Conservation (phyloP, 2,113 vertebrate genomes). For the Catharus bicknelli region DNA sequence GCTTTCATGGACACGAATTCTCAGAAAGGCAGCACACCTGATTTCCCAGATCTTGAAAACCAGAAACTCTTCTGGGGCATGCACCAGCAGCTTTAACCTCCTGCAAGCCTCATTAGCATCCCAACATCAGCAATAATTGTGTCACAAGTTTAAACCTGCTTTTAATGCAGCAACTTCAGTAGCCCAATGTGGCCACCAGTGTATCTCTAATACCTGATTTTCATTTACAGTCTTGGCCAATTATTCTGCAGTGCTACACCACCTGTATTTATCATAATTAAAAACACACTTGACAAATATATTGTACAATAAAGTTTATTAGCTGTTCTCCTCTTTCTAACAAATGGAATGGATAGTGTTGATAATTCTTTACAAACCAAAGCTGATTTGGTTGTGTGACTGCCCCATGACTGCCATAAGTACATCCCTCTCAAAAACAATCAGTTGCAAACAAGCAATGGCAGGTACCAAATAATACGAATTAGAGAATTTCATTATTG, state of each 20-base stretch:
- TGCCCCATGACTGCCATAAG: constrained; percentile 64
- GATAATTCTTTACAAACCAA: constrained; percentile 80
- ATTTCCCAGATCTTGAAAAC: neutral
- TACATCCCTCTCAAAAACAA: constrained; percentile 72
- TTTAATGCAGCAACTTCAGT: neutral
- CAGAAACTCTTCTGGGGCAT: neutral
- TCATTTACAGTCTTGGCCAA: neutral
- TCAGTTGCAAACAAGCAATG: constrained; percentile 63
- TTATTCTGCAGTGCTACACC: neutral
- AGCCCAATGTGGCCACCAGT: neutral
- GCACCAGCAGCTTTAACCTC: neutral
- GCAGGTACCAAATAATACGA: constrained; percentile 60
- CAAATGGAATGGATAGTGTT: constrained; percentile 84
- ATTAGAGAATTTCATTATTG: constrained; percentile 42
- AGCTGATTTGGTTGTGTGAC: constrained; percentile 72
- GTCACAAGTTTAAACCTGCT: neutral
- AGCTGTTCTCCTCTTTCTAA: constrained; percentile 87
- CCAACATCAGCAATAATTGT: neutral
- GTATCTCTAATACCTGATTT: neutral
- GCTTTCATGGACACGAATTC: neutral
- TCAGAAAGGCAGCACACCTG: neutral
- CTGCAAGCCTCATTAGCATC: neutral
- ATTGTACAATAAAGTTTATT: constrained; percentile 86
- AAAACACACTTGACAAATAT: constrained; percentile 71
- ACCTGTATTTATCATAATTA: constrained; percentile 37